A percentile compares a stretch with the other conserved stretches of the same genome.
Evolutionary conservation across 2,888 invertebrate genomes (phyloP).

Genomic region (Notocelia uddmanniana): DNA sequence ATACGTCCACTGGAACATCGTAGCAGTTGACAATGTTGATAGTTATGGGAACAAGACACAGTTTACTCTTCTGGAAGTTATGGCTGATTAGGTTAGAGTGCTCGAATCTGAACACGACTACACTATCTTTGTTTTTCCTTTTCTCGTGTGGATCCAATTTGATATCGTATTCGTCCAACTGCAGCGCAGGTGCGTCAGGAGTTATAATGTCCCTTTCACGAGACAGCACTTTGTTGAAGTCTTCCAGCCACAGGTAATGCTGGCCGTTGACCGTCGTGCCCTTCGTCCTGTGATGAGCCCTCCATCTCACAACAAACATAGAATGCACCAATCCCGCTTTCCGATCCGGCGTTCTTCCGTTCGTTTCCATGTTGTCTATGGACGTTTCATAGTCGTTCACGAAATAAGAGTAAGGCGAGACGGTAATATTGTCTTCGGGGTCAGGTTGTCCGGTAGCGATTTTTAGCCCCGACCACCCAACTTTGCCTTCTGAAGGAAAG

Average conservation of each 20-base stretch:
- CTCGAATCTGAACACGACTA: conserved; percentile 85
- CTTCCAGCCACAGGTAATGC: conserved; percentile 88
- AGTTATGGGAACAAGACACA: conserved; percentile 89
- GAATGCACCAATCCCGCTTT: conserved; percentile 73
- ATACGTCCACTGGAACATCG: conserved; percentile 84
- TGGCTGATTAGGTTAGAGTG: conserved; percentile 87
- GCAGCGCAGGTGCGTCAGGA: conserved; percentile 70
- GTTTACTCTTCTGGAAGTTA: conserved; percentile 85
- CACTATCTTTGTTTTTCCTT: conserved; percentile 75
- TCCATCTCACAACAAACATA: conserved; percentile 83
- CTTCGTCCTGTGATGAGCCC: conserved; percentile 84
- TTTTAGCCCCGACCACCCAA: conserved; percentile 70
- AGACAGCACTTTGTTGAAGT: conserved; percentile 84
- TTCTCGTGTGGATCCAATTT: conserved; percentile 59
- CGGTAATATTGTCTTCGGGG: conserved; percentile 58
- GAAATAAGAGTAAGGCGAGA: conserved; percentile 61
- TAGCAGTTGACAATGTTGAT: conserved; percentile 89
- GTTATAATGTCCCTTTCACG: conserved; percentile 67
- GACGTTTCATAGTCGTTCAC: conserved; percentile 54
- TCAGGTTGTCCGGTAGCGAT: conserved; percentile 63
- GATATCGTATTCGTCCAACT: conserved; percentile 69
- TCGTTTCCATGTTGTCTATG: conserved; percentile 49
- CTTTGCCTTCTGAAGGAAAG: conserved; percentile 58
- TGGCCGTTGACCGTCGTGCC: conserved; percentile 88
- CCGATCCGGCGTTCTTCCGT: conserved; percentile 46